Base-by-base conservation (phyloP, 2,888 invertebrate genomes). In the Poecilobothrus nobilitatus region DNA sequence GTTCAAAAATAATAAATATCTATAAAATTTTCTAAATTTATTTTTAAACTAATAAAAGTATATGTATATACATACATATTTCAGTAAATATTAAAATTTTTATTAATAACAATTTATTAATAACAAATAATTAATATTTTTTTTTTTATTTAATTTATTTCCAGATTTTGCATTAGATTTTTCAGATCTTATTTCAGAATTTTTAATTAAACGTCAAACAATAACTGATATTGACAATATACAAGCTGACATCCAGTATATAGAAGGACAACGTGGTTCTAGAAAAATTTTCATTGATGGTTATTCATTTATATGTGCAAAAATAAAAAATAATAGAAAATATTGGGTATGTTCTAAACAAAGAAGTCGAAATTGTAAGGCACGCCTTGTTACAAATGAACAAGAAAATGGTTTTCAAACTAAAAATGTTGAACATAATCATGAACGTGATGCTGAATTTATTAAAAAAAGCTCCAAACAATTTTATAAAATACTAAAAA, bases 281-380 rank as follows among this genome's bases (percentile, higher is more conserved):
- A 75, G 74, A n/a, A 79, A 79, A 74, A 73, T 79, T 67, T 69
- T 78, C 34, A 77, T 74, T 62, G 72, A 73, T 69, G 76, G 76
- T 21, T 75, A 73, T 71, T 75, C 77, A 5, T 79, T 76, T 69
- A 76, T 78, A 67, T 79, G 78, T 71, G 76, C 78, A 0, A 79
- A 78, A 73, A 72, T 73, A 15, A 76, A 75, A 69, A 76, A 74
- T 33, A 71, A 73, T 70, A 75, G 78, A 41, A 79, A 78, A 70
- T 79, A 79, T 73, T 79, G 79, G 79, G 76, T 78, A 6, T 79
- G 79, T 68, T 72, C 77, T 1, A 78, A 78, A 68, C 79, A 79
- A 68, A 75, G 79, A 6, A 78, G 78, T 71, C 74, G 73, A 66
- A 77, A 76, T 66, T 79, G 79, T 67, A 79, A 78, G 67, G 79